A percentile compares a stretch with the other conserved stretches of the same genome.
These are phyloP conservation scores for Silurus aristotelis DNA, from an alignment of 2,797 vertebrate species.

Conservation along the genomic window DNA sequence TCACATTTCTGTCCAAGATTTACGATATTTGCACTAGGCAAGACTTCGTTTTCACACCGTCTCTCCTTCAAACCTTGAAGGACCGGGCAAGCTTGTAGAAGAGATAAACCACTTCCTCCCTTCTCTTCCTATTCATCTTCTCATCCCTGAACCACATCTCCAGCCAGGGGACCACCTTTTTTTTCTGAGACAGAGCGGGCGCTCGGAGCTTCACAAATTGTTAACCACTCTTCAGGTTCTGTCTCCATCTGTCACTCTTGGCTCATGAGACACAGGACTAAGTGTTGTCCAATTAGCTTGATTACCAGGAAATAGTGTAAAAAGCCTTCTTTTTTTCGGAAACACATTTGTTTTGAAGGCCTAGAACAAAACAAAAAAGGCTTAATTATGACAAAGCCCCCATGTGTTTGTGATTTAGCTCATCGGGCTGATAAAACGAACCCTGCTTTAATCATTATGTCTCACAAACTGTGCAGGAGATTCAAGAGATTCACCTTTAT, in stretches of 20 bases:
- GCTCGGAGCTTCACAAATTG: conserved; percentile 14
- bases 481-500: conserved; percentile 11
- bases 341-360: conserved; percentile 21
- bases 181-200: neutral
- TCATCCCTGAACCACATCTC: conserved; percentile 11
- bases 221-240: conserved; percentile 14
- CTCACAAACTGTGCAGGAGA: neutral
- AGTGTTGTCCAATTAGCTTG: conserved; percentile 33
- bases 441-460: conserved; percentile 28
- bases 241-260: conserved; percentile 43
- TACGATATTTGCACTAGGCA: conserved; percentile 14
- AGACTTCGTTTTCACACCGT: conserved; percentile 7
- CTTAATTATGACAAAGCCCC: conserved; percentile 9
- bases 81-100: conserved; percentile 18
- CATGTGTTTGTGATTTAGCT: neutral
- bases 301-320: conserved; percentile 21
- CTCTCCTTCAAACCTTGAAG: neutral
- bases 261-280: conserved; percentile 9
- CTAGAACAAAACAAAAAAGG: conserved; percentile 2
- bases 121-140: conserved; percentile 12
- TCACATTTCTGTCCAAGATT: conserved; percentile 3
- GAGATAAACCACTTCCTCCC: conserved; percentile 24
- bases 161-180: conserved; percentile 15
- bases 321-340: neutral
- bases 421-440: neutral